Conservation (phyloP, 2,113 vertebrate species). For the Eurypyga helias region DNA sequence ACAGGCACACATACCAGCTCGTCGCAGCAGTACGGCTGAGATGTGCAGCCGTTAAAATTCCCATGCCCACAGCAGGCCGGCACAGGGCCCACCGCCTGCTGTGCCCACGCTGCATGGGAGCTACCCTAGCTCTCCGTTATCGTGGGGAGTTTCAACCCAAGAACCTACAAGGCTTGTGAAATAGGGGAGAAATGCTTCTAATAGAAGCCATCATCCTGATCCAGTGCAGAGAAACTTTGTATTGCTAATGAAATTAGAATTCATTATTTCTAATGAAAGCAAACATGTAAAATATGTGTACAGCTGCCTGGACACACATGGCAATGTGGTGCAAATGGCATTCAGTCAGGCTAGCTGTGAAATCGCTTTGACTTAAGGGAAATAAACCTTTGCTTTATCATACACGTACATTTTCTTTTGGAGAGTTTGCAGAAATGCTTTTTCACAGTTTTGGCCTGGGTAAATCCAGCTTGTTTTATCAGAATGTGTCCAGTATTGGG, state of each 20-base stretch:
- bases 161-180: background rate
- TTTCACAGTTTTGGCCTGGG: background rate
- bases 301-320: background rate
- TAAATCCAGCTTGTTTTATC: background rate
- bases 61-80: background rate
- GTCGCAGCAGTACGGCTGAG: background rate
- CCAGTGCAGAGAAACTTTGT: background rate
- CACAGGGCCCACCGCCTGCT: background rate
- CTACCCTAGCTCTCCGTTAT: background rate
- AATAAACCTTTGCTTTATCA: background rate
- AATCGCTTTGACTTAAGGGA: background rate
- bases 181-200: background rate
- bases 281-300: background rate
- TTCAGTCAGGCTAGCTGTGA: background rate
- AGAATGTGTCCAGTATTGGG: background rate
- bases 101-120: background rate
- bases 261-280: background rate
- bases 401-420: background rate
- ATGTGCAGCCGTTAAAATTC: background rate
- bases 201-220: background rate
- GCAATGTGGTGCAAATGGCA: background rate
- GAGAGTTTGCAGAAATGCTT: background rate
- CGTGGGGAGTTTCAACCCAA: background rate
- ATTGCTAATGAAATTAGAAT: background rate
- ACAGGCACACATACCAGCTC: background rate